Evolutionary conservation across 2,888 invertebrate species (phyloP), one percentile per base, ranked within the genome.

Genomic region (Calliscelio sp.): DNA sequence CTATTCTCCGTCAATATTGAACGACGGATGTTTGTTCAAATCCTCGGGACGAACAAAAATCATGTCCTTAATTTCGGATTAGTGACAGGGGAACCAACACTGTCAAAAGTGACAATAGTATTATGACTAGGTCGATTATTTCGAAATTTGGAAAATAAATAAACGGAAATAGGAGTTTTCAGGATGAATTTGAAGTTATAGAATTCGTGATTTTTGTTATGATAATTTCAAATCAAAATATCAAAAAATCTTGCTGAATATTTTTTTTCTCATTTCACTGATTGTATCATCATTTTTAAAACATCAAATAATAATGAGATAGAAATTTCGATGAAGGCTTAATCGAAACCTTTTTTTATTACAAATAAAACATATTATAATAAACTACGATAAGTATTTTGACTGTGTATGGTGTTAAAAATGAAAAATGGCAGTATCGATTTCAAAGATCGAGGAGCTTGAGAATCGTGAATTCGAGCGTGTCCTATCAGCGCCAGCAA

Each of bases 391-490:
- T 32, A 55, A 32, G 8, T 61, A 8, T 18, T 25, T 14, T 24
- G 0, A 8, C 2, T n/a, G n/a, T n/a, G 35, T 22, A 22, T 71
- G 25, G 11, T 57, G n/a, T 57, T 46, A 22, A 57, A 57, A 77
- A 32, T 77, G 77, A 78, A 68, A 83, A 78, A 61, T 32, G 59
- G 65, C 20, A 32, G 24, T 74, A 83, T 79, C 83, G 83, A 74
- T 83, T 63, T 41, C 79, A 38, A 41, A 51, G 83, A 74, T 83
- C 79, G 73, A 41, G 73, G 55, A 41, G 79, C 87, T 89, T 86
- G 89, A 89, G 91, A 90, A 91, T 90, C 87, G 89, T 89, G 89
- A 87, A 89, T 88, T 88, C 89, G 90, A 89, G 90, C 90, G 92
- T 89, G 89, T 89, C 88, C 89, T 91, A 90, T 91, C 90, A 88